Conservation (phyloP, 1,140 invertebrate genomes). For the Mylabris phalerata region DNA sequence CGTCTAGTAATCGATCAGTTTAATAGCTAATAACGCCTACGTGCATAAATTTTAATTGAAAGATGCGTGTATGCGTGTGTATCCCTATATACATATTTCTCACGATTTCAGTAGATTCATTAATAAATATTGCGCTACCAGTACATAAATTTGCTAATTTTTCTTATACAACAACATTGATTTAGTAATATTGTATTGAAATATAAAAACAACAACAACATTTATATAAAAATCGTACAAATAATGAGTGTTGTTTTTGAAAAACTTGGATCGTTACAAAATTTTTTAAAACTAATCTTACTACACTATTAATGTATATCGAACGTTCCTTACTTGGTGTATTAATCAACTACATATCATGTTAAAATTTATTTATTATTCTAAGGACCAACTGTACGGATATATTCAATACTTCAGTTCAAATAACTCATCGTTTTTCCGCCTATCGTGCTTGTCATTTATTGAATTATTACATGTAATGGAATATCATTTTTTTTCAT, state of each 20-base stretch:
- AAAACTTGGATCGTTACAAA: too few species aligned
- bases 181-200: constrained; percentile 18
- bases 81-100: constrained; percentile 13
- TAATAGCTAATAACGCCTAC: constrained; percentile 19
- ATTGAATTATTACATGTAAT: too few species aligned
- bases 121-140: constrained; percentile 20
- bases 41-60: constrained; percentile 6
- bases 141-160: constrained; percentile 22
- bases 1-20: constrained; percentile 3
- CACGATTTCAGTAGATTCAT: constrained; percentile 15
- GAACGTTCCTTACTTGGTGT: constrained; percentile 8
- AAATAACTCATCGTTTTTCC: too few species aligned
- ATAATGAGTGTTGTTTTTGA: too few species aligned
- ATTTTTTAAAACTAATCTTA: too few species aligned
- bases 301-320: too few species aligned
- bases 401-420: too few species aligned
- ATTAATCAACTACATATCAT: constrained; percentile 8
- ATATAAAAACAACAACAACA: constrained; percentile 5
- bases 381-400: too few species aligned
- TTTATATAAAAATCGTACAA: not conserved
- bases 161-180: constrained; percentile 11
- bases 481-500: too few species aligned
- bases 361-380: too few species aligned
- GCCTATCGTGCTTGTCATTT: too few species aligned
- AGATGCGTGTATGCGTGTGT: constrained; percentile 17